Base-by-base conservation (phyloP, 2,888 invertebrate species). In the Poecilobothrus nobilitatus region DNA sequence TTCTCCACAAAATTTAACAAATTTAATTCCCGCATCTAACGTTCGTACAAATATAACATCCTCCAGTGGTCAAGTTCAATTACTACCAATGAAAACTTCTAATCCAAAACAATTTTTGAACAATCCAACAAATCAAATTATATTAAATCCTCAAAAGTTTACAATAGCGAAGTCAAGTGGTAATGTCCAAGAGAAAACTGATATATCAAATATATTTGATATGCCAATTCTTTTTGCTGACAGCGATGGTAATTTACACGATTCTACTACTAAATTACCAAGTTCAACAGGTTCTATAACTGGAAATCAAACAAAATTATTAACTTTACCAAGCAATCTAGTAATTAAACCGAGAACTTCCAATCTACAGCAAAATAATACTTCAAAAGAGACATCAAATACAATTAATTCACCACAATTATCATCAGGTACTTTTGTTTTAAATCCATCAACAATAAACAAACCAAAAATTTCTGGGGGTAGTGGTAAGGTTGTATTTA, bases 171-270 rank as follows among this genome's bases (percentile, higher is more conserved):
- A 80, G 71, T 76, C 77, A 41, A 73, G 75, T 67, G 73, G 76
- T 8, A 76, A 37, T 66, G 21, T 53, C 74, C 74, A 74, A 73
- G 73, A 78, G 62, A 70, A 61, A 1, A 44, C 70, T 21, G 85
- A 85, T 76, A 74, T 86, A 34, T 83, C 84, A 70, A 87, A 86
- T 75, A 88, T 88, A 65, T 83, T 87, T 74, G 87, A 88, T 75
- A 84, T 88, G 76, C 88, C 88, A 1, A 88, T 88, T 73, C 85
- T 88, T 70, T 88, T 88, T 76, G 88, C 88, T 1, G 88, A 88
- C 73, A 87, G 86, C 72, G 81, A 82, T 53, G 82, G 82, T 3
- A 82, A 74, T 73, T 75, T 76, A 33, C 72, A 76, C 68, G 73
- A 76, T 67, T 66, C 75, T 12, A 68, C 73, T 18, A 21, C 41